A percentile compares a stretch with the other conserved stretches of the same genome.
Conservation (phyloP, 30 jellyfish, hydroid and myxozoan species). For the Pelagia noctiluca region DNA sequence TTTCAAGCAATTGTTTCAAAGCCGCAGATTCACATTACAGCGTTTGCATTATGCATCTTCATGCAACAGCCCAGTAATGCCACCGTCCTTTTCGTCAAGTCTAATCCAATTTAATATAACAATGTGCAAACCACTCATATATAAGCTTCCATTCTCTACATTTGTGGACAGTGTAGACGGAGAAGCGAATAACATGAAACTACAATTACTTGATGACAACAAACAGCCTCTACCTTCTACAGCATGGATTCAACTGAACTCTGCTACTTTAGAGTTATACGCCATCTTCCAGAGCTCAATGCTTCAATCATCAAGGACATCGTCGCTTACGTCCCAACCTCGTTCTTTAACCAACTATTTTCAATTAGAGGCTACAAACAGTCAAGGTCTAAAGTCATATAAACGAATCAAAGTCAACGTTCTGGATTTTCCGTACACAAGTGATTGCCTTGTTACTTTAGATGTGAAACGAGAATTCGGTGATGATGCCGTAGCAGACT, state of each 20-base stretch:
- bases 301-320: constrained; percentile 31
- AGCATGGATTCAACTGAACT: constrained; percentile 89
- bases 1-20: constrained; percentile 19
- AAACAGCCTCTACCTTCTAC: constrained; percentile 54
- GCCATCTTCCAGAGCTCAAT: constrained; percentile 72
- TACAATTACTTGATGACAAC: constrained; percentile 52
- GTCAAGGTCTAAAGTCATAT: constrained; percentile 49
- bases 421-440: constrained; percentile 62
- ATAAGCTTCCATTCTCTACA: constrained; percentile 60
- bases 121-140: constrained; percentile 69
- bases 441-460: constrained; percentile 75
- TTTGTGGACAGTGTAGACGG: constrained; percentile 84
- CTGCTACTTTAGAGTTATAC: constrained; percentile 79
- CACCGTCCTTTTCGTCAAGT: constrained; percentile 74
- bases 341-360: constrained; percentile 11
- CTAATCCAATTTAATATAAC: constrained; percentile 48
- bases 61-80: constrained; percentile 74
- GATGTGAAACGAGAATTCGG: constrained; percentile 25
- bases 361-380: constrained; percentile 79
- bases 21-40: constrained; percentile 38
- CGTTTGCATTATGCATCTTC: constrained; percentile 67
- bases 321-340: constrained; percentile 13
- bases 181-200: constrained; percentile 57
- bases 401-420: constrained; percentile 37
- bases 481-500: constrained; percentile 13